Conservation (phyloP, 2,113 vertebrate genomes). For the Nycticebus coucang region DNA sequence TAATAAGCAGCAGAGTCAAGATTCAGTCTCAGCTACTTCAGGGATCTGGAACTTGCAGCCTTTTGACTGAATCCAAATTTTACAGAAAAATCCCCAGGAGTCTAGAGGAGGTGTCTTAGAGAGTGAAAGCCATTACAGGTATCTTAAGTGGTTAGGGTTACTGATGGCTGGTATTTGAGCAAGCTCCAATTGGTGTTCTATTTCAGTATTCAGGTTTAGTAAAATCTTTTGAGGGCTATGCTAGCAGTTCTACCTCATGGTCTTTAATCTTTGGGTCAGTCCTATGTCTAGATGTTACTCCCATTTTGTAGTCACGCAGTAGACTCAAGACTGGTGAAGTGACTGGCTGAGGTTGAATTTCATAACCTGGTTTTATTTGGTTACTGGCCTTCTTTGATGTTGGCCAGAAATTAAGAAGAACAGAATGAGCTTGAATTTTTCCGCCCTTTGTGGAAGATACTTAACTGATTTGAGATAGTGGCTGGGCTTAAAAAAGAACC, state of each 20-base stretch:
- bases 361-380: neutral
- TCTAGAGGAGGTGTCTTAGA: neutral
- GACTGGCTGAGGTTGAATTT: neutral
- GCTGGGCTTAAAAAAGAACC: neutral
- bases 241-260: neutral
- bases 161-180: neutral
- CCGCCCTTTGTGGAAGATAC: neutral
- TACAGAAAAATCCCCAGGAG: too few relatives aligned
- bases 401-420: neutral
- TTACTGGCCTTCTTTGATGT: neutral
- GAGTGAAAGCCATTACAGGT: neutral
- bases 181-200: neutral
- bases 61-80: too few relatives aligned
- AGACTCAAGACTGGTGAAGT: neutral
- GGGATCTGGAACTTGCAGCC: too few relatives aligned
- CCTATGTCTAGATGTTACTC: neutral
- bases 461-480: neutral
- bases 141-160: neutral
- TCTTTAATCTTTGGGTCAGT: neutral
- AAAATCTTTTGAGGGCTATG: neutral
- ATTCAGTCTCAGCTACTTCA: neutral
- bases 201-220: neutral
- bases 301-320: neutral
- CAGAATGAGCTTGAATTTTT: neutral
- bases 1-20: neutral